Evolutionary conservation across 2,888 invertebrate species (phyloP).

Genomic region (Marronus borbonicus): DNA sequence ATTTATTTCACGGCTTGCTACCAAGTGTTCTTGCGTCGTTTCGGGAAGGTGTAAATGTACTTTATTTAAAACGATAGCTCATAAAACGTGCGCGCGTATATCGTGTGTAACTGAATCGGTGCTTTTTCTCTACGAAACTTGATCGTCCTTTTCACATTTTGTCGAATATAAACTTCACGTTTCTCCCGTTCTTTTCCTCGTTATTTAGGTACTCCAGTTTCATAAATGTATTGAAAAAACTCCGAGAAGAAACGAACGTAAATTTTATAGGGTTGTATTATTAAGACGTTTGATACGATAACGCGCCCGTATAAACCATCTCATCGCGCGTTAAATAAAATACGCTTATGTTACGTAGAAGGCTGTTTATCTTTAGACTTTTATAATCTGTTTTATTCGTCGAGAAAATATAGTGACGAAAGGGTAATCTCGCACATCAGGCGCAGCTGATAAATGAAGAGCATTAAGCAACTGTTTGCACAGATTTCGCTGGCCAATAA

Average conservation of each 20-base stretch:
- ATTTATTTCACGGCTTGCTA: background rate
- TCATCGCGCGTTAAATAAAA: background rate
- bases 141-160: slow-evolving; percentile 8
- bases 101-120: background rate
- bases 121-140: slow-evolving; percentile 5
- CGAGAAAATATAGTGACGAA: slow-evolving; percentile 12
- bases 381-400: slow-evolving; percentile 11
- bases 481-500: too few relatives aligned
- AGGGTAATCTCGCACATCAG: background rate
- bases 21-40: background rate
- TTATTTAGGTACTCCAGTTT: background rate
- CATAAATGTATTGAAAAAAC: background rate
- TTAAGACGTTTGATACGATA: background rate
- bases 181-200: background rate
- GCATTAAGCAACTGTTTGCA: too few relatives aligned
- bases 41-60: slow-evolving; percentile 20
- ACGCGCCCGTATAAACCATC: background rate
- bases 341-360: slow-evolving; percentile 13
- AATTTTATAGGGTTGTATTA: slow-evolving; percentile 2
- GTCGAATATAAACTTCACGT: slow-evolving; percentile 2
- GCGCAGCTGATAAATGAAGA: background rate
- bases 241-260: background rate
- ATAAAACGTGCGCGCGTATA: slow-evolving; percentile 2
- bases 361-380: slow-evolving; percentile 12
- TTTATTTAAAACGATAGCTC: slow-evolving; percentile 8